Percentiles rank a stretch among this genome's conserved stretches.
Evolutionary conservation across 2,797 vertebrate genomes (phyloP).

Genomic region (Staurois parvus): DNA sequence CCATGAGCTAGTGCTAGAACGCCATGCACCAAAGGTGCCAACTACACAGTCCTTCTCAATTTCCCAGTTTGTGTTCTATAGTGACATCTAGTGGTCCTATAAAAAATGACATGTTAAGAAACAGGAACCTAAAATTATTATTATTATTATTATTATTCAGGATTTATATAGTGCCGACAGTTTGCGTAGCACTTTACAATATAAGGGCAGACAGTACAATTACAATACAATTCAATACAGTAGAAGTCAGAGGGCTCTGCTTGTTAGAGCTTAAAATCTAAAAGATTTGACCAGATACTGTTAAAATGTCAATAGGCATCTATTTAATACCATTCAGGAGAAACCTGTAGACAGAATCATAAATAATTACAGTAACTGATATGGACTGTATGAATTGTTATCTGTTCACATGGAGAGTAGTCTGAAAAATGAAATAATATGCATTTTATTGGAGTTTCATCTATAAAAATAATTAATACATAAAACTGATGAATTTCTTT

Average conservation of each 20-base stretch:
- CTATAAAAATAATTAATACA: neutral
- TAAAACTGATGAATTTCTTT: no score
- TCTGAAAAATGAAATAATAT: neutral
- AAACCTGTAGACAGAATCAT: neutral
- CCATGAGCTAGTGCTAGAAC: neutral
- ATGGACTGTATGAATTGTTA: neutral
- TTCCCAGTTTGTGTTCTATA: neutral
- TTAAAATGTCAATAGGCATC: constrained; percentile 7
- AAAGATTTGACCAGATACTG: neutral
- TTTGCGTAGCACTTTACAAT: no score
- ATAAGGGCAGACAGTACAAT: no score
- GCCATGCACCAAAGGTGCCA: neutral
- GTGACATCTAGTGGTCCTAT: constrained; percentile 45
- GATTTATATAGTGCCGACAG: no score
- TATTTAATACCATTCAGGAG: neutral
- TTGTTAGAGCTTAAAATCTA: no score
- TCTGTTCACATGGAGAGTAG: no score
- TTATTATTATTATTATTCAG: no score
- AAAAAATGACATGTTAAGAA: neutral
- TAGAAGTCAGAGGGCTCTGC: no score
- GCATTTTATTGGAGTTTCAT: neutral
- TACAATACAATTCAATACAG: no score
- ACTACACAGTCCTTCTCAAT: neutral
- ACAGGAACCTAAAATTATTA: neutral
- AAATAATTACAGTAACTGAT: neutral